Base-by-base conservation (phyloP, 2,888 invertebrate species). In the Xanthorhoe spadicearia region DNA sequence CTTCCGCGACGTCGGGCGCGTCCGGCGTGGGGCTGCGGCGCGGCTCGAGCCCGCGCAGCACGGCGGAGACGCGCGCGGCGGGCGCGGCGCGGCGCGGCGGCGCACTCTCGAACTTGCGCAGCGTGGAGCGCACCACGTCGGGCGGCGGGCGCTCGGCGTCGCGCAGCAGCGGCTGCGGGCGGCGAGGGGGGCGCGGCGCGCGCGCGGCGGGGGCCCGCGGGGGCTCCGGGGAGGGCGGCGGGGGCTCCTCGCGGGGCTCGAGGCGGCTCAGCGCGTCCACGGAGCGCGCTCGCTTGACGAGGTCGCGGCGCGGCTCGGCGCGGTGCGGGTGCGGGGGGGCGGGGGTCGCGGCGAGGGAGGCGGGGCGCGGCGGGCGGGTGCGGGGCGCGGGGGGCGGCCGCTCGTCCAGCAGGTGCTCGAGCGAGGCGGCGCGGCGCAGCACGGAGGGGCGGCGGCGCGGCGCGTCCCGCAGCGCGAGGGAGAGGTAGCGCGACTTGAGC, bases 41-140 rank as follows among this genome's bases (percentile, higher is more conserved):
- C 32, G 83, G 80, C 70, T 88, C 90, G 18, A 88, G 83, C 1
- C 88, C 88, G 28, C 85, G 86, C 73, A 89, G 80, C 43, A 89
- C 92, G 64, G 90, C 89, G 7, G 86, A 83, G 8, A 88, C 85
- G n/a, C 95, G 87, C 73, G 94, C 87, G 15, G 92, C 82, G 75
- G 94, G 94, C 6, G 93, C 87, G 70, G 91, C 82, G 23, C 94
- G 92, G 0, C 94, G 92, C 73, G 94, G 90, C 10, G 95, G 95
- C 0, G 94, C 93, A 52, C 94, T 94, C 85, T 98, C 98, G 89
- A 98, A 98, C 80, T 97, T 96, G 80, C 96, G 95, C 70, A 97
- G 94, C 13, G 97, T 96, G 68, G 97, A 96, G 78, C 97, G 97
- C 67, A 98, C 98, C 73, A 98, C 95, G 92, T 98, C 98, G 0